phyloP scores from a whole-genome alignment of 2,797 vertebrate species.

The Gymnopithys bicolor region DNA sequence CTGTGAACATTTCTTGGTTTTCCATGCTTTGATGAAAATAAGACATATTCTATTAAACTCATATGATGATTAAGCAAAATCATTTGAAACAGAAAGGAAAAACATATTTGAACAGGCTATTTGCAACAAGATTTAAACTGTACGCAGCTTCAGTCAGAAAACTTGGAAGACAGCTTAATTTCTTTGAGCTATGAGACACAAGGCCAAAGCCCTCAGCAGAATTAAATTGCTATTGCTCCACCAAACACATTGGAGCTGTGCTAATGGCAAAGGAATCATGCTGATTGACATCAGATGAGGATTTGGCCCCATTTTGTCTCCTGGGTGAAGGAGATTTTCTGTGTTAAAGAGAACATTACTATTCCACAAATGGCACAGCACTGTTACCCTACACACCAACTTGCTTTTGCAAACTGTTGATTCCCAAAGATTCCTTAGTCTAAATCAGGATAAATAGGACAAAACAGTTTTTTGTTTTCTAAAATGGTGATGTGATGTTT shows the following conservation, averaged over 20 bases:
- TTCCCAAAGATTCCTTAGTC: background rate
- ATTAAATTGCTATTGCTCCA: conserved; percentile 45
- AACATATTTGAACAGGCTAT: background rate
- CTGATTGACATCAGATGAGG: conserved; percentile 57
- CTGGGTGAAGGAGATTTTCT: conserved; percentile 33
- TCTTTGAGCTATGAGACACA: conserved; percentile 35
- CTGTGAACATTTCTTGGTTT: conserved; percentile 1
- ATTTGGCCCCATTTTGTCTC: background rate
- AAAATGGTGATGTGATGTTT: background rate
- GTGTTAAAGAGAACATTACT: background rate
- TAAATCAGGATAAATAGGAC: background rate
- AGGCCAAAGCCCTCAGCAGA: conserved; percentile 23
- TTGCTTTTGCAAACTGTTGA: background rate
- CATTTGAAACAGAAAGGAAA: conserved; percentile 35
- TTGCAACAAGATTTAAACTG: background rate
- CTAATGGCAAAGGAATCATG: conserved; percentile 39
- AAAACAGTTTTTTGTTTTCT: background rate
- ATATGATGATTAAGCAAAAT: conserved; percentile 26
- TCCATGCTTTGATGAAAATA: conserved; percentile 26
- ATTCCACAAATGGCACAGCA: conserved; percentile 4
- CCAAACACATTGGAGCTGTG: conserved; percentile 3
- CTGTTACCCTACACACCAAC: background rate
- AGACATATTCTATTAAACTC: conserved; percentile 6
- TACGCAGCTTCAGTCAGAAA: background rate
- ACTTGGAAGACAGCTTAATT: conserved; percentile 24